phyloP scores from a whole-genome alignment of 2,888 invertebrate genomes.

The Arge pagana region DNA sequence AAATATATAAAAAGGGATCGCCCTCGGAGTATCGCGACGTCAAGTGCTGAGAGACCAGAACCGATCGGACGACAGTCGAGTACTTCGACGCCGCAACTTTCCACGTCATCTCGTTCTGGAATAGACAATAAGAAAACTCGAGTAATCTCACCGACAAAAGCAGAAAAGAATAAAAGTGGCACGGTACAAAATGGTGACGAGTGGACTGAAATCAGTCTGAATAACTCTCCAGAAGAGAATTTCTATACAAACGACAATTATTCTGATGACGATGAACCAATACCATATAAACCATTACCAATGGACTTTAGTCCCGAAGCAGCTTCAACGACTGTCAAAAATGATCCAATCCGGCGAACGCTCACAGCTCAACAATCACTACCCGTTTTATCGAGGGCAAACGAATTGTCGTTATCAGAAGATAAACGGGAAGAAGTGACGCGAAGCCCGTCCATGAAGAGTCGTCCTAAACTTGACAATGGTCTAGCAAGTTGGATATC shows the following conservation, averaged over 20 bases:
- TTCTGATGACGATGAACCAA: constrained; percentile 57
- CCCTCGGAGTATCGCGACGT: constrained; percentile 48
- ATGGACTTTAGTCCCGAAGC: constrained; percentile 50
- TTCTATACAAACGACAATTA: constrained; percentile 63
- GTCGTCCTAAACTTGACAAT: constrained; percentile 58
- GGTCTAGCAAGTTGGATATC: constrained; percentile 64
- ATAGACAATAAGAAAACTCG: constrained; percentile 10
- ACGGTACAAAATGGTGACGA: constrained; percentile 61
- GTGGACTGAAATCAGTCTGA: constrained; percentile 76
- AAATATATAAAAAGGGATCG: constrained; percentile 54
- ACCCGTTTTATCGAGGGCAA: constrained; percentile 54
- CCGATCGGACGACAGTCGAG: constrained; percentile 39
- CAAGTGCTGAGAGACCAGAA: constrained; percentile 46
- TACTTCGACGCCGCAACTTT: constrained; percentile 47
- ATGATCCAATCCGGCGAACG: constrained; percentile 45
- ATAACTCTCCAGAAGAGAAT: constrained; percentile 70
- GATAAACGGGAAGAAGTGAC: constrained; percentile 52
- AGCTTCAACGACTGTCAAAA: constrained; percentile 46
- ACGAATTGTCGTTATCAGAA: constrained; percentile 42
- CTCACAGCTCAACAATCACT: constrained; percentile 60
- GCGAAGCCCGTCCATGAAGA: constrained; percentile 53
- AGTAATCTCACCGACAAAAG: constrained; percentile 19
- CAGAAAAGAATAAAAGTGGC: constrained; percentile 19
- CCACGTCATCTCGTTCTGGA: constrained; percentile 27
- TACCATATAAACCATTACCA: constrained; percentile 59